Base-by-base conservation (phyloP, 2,888 invertebrate species). In the Dendrolimus houi region DNA sequence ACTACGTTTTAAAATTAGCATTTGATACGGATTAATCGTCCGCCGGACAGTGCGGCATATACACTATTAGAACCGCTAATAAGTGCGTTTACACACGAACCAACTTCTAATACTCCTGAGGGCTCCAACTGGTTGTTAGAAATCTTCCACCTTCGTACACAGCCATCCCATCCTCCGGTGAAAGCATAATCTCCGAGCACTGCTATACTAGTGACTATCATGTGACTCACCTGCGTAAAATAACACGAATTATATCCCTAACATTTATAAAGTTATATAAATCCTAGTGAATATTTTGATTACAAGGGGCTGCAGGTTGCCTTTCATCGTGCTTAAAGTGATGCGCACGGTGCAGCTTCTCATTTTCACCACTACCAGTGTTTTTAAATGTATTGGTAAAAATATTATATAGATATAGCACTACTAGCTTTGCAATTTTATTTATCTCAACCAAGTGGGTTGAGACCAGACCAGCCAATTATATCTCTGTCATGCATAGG, bases 121-220 rank as follows among this genome's bases (percentile, higher is more conserved):
- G 75, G 61, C 60, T 80, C 71, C 53, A 89, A 61, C 58, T 83
- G 78, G 53, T 89, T 75, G 9, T 66, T 72, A 1, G 64, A 60
- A 52, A 88, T 81, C 61, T 79, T 82, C 85, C 85, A 89, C 41
- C 89, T 74, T 55, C 83, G 80, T 52, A 93, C 76, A 58, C 76
- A 76, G 13, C 93, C 93, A 63, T 93, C 92, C 81, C 92, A 88
- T 9, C 93, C 92, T 1, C 89, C 93, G 1, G 92, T 92, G 84
- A 92, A 94, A 8, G 88, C 83, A 61, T 79, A 75, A 59, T 79
- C 75, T 0, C 85, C 82, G 13, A 75, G 82, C 8, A 84, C 74
- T 41, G 87, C 81, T 54, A 93, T 62, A 61, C 85, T 84, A 56
- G 92, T 92, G 52, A 93, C 72, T 63, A 90, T 88, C 88, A 90